These are phyloP conservation scores for Portevinia maculata DNA, from an alignment of 2,888 invertebrate species.

Conservation along the genomic window DNA sequence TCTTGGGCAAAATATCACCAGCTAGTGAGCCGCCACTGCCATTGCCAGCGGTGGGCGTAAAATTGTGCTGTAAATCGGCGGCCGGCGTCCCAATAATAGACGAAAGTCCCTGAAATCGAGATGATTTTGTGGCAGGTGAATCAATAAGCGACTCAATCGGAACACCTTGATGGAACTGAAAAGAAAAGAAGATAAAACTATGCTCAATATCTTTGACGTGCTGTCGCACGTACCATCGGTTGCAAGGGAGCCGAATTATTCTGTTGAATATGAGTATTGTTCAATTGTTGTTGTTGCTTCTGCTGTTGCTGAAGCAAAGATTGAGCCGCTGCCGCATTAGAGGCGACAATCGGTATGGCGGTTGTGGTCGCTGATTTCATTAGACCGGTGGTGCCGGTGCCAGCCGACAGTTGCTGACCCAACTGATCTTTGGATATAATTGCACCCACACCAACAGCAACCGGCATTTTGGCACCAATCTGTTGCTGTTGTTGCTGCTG, in stretches of 20 bases:
- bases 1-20: slow-evolving; percentile 64
- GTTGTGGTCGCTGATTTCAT: slow-evolving; percentile 76
- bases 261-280: slow-evolving; percentile 75
- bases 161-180: slow-evolving; percentile 70
- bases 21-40: slow-evolving; percentile 56
- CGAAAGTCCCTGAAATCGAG: slow-evolving; percentile 56
- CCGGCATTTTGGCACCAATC: slow-evolving; percentile 41
- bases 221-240: slow-evolving; percentile 75
- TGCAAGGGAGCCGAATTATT: slow-evolving; percentile 79
- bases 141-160: slow-evolving; percentile 75
- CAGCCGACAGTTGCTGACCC: slow-evolving; percentile 39
- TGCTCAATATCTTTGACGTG: slow-evolving; percentile 35
- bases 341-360: slow-evolving; percentile 57
- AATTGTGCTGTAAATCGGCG: slow-evolving; percentile 74
- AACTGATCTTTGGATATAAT: slow-evolving; percentile 68
- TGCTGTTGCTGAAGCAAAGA: slow-evolving; percentile 72
- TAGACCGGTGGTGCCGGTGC: slow-evolving; percentile 56
- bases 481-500: slow-evolving; percentile 74
- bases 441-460: slow-evolving; percentile 72
- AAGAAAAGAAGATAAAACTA: slow-evolving; percentile 58
- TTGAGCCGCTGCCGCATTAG: slow-evolving; percentile 34
- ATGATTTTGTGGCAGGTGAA: slow-evolving; percentile 56
- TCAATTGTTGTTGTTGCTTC: slow-evolving; percentile 61
- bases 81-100: slow-evolving; percentile 57
- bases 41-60: slow-evolving; percentile 51